A percentile compares a stretch with the other conserved stretches of the same genome.
Evolutionary conservation across 2,888 invertebrate genomes (phyloP).

Genomic region (Imbricaverruca yamaguchii): DNA sequence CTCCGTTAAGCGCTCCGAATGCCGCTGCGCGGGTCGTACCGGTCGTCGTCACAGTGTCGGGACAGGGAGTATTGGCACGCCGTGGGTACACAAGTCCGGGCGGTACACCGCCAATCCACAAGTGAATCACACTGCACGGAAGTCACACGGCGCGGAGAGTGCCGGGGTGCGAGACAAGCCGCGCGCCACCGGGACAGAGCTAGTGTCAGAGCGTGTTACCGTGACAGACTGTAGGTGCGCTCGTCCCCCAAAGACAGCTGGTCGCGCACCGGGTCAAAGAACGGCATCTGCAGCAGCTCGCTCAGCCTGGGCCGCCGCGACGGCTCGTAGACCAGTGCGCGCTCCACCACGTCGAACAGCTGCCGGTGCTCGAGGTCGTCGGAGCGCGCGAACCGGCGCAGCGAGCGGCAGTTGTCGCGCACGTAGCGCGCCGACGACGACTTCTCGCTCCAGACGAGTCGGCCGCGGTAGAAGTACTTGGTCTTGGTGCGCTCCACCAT

Average conservation of each 20-base stretch:
- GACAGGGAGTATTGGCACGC: too few species aligned
- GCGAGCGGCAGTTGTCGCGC: constrained; percentile 92
- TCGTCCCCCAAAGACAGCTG: constrained; percentile 52
- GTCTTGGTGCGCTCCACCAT: constrained; percentile 87
- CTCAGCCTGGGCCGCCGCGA: constrained; percentile 71
- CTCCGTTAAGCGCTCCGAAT: too few species aligned
- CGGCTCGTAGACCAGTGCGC: constrained; percentile 97
- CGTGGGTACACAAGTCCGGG: too few species aligned
- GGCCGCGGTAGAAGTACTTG: constrained; percentile 96
- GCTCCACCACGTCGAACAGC: constrained; percentile 86
- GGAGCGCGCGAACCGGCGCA: constrained; percentile 45
- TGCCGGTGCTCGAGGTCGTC: constrained; percentile 81
- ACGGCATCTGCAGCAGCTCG: not conserved
- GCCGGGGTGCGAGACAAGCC: too few species aligned
- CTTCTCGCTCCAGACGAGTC: constrained; percentile 96
- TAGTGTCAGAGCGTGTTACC: not conserved
- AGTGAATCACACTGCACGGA: too few species aligned
- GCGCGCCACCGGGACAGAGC: too few species aligned
- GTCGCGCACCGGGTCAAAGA: not conserved
- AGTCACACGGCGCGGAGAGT: too few species aligned
- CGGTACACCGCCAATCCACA: too few species aligned
- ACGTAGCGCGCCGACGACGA: constrained; percentile 96
- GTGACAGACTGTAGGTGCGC: constrained; percentile 55
- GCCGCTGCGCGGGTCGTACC: too few species aligned
- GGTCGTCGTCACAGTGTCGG: too few species aligned